phyloP scores from a whole-genome alignment of 2,113 vertebrate genomes.

The Dromiciops gliroides region DNA sequence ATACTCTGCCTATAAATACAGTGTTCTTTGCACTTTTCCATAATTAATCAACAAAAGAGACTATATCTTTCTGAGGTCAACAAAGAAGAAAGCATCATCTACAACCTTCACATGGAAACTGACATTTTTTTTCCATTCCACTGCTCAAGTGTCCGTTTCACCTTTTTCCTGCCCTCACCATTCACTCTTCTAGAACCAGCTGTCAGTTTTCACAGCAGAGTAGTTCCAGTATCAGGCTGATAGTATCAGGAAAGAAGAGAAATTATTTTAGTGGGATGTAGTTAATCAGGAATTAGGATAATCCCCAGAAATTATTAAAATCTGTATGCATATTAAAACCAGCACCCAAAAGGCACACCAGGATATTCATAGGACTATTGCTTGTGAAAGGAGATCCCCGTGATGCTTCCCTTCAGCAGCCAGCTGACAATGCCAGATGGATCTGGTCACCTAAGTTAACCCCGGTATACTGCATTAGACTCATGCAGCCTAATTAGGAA shows the following conservation, averaged over 20 bases:
- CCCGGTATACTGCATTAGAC: neutral
- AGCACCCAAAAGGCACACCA: slow-evolving; percentile 27
- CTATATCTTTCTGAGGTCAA: neutral
- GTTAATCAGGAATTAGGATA: slow-evolving; percentile 70
- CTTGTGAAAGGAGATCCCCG: neutral
- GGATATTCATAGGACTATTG: neutral
- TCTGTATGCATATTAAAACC: slow-evolving; percentile 34
- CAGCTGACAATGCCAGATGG: neutral
- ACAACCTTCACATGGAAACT: slow-evolving; percentile 42
- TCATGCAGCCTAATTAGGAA: slow-evolving; percentile 28
- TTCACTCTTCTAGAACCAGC: slow-evolving; percentile 62
- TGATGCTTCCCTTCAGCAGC: neutral
- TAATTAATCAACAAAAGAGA: neutral
- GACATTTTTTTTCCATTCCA: slow-evolving; percentile 69
- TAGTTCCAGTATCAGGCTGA: slow-evolving; percentile 66
- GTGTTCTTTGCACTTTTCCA: neutral
- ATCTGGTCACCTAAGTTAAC: neutral
- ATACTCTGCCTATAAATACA: neutral
- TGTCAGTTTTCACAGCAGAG: slow-evolving; percentile 71
- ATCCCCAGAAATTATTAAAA: slow-evolving; percentile 67
- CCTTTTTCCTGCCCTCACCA: slow-evolving; percentile 59
- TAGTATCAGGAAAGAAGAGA: slow-evolving; percentile 52
- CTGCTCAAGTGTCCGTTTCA: slow-evolving; percentile 76
- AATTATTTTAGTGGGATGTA: slow-evolving; percentile 54
- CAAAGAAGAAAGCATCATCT: slow-evolving; percentile 29